Conservation (phyloP, 1,140 invertebrate genomes). For the Tetranychus urticae region DNA sequence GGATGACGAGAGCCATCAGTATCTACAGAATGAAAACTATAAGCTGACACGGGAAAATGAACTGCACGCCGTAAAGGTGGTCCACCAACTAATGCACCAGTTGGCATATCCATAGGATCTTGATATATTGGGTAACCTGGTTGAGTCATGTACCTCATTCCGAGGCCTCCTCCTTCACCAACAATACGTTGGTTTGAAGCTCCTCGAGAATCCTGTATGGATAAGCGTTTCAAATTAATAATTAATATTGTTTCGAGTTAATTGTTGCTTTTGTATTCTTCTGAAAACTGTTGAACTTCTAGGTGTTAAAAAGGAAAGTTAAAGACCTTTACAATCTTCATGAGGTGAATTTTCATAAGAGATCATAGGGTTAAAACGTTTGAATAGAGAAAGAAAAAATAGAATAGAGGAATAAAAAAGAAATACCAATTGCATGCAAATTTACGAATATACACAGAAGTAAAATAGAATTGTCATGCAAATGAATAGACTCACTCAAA, state of each 20-base stretch:
- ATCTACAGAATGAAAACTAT: not conserved
- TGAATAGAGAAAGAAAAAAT: not conserved
- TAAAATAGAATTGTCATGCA: not conserved
- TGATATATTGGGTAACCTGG: not conserved
- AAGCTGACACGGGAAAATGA: not conserved
- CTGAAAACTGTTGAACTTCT: too few species aligned
- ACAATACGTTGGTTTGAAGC: conserved; percentile 1
- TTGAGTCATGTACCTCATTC: not conserved
- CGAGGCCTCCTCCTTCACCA: conserved; percentile 2
- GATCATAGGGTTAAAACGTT: not conserved
- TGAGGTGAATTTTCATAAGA: too few species aligned
- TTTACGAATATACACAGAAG: not conserved
- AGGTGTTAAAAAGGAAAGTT: too few species aligned
- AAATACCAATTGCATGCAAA: not conserved
- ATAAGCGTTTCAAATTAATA: too few species aligned
- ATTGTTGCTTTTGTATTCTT: too few species aligned
- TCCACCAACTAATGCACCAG: not conserved
- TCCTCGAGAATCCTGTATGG: not conserved
- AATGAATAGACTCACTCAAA: not conserved
- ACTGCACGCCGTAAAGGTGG: not conserved
- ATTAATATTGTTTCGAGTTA: too few species aligned
- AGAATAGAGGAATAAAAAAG: not conserved
- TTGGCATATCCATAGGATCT: not conserved
- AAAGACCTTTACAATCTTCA: too few species aligned
- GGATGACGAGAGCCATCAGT: conserved; percentile 21